Conservation (phyloP, 2,113 vertebrate species). For the Nyctibius bracteatus region DNA sequence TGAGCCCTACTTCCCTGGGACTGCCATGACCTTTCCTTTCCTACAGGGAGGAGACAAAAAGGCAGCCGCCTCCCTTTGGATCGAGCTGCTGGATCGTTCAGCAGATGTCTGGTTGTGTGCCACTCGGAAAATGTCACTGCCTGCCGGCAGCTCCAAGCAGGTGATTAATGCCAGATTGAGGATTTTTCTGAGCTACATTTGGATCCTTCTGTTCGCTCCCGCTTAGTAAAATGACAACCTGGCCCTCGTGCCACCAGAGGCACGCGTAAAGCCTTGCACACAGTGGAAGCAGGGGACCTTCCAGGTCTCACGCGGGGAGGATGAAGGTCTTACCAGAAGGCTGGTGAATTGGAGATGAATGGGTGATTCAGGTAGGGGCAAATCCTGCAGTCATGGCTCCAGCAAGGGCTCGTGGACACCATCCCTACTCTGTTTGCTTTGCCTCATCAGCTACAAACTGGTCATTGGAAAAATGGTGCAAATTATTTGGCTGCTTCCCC, state of each 20-base stretch:
- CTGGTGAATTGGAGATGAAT: not conserved
- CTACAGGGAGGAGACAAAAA: slow-evolving; percentile 39
- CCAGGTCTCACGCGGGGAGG: rapidly evolving
- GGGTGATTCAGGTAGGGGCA: not conserved
- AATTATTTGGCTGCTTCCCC: not conserved
- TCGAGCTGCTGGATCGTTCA: not conserved
- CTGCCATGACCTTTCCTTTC: slow-evolving; percentile 48
- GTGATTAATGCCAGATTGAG: slow-evolving; percentile 59
- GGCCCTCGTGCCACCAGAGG: not conserved
- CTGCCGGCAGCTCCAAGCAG: slow-evolving; percentile 53
- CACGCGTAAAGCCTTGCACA: not conserved
- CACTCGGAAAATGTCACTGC: slow-evolving; percentile 63
- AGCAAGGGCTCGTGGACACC: rapidly evolving
- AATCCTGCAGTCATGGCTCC: not conserved
- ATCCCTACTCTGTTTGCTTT: not conserved
- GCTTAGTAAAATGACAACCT: not conserved
- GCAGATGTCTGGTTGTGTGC: slow-evolving; percentile 61
- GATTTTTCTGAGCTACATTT: not conserved
- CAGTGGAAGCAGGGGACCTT: not conserved
- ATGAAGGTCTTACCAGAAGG: not conserved
- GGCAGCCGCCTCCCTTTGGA: not conserved
- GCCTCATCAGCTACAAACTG: slow-evolving; percentile 2
- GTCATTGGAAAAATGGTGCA: not conserved
- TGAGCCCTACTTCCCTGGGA: not conserved
- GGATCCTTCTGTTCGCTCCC: not conserved